phyloP scores from a whole-genome alignment of 2,797 vertebrate genomes.

The Lophotriccus pileatus region DNA sequence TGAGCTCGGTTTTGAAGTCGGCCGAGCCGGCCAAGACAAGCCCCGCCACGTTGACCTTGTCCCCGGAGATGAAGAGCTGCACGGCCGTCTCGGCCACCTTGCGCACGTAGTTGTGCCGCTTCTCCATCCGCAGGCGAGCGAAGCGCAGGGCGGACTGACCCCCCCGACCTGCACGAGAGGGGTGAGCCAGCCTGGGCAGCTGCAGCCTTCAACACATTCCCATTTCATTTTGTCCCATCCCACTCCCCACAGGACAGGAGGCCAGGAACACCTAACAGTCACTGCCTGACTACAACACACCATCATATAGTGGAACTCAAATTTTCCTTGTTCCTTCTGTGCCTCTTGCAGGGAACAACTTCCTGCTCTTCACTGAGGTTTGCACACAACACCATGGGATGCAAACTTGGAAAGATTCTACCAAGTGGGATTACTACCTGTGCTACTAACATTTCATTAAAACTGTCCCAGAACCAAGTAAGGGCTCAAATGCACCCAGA shows the following conservation, averaged over 20 bases:
- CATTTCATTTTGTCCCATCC: neutral
- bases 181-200: neutral
- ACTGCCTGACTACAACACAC: neutral
- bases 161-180: slow-evolving; percentile 86
- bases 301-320: accelerated
- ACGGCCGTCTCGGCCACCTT: slow-evolving; percentile 99
- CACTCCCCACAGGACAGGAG: neutral
- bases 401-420: neutral
- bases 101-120: slow-evolving; percentile 98
- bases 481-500: neutral
- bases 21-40: slow-evolving; percentile 97
- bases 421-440: neutral
- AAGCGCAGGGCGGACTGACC: slow-evolving; percentile 98
- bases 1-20: slow-evolving; percentile 98
- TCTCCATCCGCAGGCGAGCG: slow-evolving; percentile 98
- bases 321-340: neutral
- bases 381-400: neutral
- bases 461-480: neutral
- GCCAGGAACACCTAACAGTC: neutral
- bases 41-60: slow-evolving; percentile 98
- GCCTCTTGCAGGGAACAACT: neutral
- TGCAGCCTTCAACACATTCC: neutral
- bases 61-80: slow-evolving; percentile 97
- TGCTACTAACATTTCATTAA: neutral
- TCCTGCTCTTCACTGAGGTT: neutral